Base-by-base conservation (phyloP, 2,797 vertebrate genomes). In the Platalea minor region DNA sequence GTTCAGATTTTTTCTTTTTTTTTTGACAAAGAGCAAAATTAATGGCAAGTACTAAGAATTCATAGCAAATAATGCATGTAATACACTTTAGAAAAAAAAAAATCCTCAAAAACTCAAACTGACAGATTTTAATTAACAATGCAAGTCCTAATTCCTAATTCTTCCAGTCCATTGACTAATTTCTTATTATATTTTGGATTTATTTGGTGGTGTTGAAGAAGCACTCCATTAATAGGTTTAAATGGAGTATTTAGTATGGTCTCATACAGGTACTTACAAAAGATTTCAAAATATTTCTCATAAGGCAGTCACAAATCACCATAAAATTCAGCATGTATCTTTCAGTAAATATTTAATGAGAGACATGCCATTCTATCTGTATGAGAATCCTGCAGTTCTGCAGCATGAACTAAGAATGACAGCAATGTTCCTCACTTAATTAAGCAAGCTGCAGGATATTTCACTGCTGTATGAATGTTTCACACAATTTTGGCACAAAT, bases 221-320 rank as follows among this genome's bases (percentile, higher is more conserved):
- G 4, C 13, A 28, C 5, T 76, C 4, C 3, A 28, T 53, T 1
- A 81, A 78, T 29, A 82, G 7, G 8, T 83, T 81, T 57, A 26
- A 74, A 41, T 39, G 3, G 4, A n/a, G 7, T 11, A 5, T 64
- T 96, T 89, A 41, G 2, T 17, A 60, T 60, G 4, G 60, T 88
- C 28, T 78, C 1, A 0, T 53, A 43, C 4, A 82, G 0, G 1
- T 54, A 28, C 9, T 57, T 69, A 21, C 0, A 54, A 43, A 67
- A 53, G 18, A 60, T 73, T 87, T 89, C 8, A 85, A 84, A 95
- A 59, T 39, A 0, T 21, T 79, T 72, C 35, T 76, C 8, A 7
- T 46, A 84, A 87, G 35, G 26, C 28, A 70, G 8, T 57, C 33
- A 61, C 17, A 84, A 95, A 67, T 3, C 19, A 54, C 4, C 3